Evolutionary conservation across 1,140 invertebrate genomes (phyloP).

Genomic region (Diabrotica undecimpunctata): DNA sequence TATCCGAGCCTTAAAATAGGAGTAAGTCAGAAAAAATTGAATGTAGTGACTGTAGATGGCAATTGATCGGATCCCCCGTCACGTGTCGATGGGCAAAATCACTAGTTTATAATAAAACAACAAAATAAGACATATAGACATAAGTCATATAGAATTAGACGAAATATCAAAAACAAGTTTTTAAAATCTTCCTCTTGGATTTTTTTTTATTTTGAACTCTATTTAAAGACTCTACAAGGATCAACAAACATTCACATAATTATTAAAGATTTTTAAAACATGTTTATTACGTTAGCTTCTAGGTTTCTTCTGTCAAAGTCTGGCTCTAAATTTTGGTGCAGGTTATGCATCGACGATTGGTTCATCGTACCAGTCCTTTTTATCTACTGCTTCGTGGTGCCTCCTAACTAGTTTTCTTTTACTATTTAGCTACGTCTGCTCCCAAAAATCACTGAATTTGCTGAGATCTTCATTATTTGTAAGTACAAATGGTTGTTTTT

Average conservation of each 20-base stretch:
- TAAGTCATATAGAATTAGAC: too few species aligned
- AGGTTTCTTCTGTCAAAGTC: conserved; percentile 69
- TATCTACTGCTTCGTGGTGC: conserved; percentile 71
- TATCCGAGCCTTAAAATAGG: too few species aligned
- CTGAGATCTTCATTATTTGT: conserved; percentile 77
- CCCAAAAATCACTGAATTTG: conserved; percentile 67
- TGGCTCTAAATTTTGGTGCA: conserved; percentile 70
- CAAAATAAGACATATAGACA: too few species aligned
- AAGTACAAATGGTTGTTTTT: conserved; percentile 47
- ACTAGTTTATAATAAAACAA: too few species aligned
- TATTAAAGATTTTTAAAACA: not conserved
- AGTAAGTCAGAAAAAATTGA: too few species aligned
- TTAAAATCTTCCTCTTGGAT: too few species aligned
- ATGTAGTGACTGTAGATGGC: too few species aligned
- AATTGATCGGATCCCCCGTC: too few species aligned
- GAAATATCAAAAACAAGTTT: too few species aligned
- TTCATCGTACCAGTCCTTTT: conserved; percentile 68
- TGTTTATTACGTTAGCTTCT: conserved; percentile 54
- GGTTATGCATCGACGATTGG: conserved; percentile 64
- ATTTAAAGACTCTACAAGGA: too few species aligned
- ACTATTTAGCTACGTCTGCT: conserved; percentile 70
- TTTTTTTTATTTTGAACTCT: too few species aligned
- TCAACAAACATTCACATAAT: not conserved
- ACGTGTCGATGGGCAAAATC: too few species aligned
- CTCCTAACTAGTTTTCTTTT: conserved; percentile 68